Evolutionary conservation across 2,113 vertebrate genomes (phyloP).

Genomic region (Hepsetus odoe): DNA sequence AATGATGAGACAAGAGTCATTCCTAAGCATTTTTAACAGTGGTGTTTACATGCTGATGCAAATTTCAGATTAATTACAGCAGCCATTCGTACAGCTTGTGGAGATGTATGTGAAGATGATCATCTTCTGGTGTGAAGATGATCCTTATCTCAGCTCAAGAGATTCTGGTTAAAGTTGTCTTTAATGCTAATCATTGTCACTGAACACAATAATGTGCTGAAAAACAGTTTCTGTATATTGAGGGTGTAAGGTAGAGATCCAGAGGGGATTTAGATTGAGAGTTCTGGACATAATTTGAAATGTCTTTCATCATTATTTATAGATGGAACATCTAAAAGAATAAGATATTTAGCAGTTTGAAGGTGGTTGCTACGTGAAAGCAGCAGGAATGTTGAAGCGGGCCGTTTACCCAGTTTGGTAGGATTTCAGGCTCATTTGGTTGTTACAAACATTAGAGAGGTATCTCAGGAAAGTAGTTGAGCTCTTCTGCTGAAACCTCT

Average conservation of each 20-base stretch:
- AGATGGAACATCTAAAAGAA: neutral
- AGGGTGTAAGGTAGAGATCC: neutral
- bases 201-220: neutral
- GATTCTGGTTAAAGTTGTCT: neutral
- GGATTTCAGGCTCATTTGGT: conserved; percentile 43
- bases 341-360: neutral
- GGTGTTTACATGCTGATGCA: neutral
- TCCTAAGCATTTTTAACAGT: neutral
- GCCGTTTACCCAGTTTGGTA: conserved; percentile 49
- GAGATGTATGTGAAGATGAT: neutral
- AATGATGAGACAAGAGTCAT: conserved; percentile 1
- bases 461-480: conserved; percentile 44
- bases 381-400: neutral
- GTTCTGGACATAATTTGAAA: neutral
- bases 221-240: neutral
- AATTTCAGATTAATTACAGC: neutral
- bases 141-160: neutral
- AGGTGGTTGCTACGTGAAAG: neutral
- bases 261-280: neutral
- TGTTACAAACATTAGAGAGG: conserved; percentile 46
- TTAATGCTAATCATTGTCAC: neutral
- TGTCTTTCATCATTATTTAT: neutral
- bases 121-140: neutral
- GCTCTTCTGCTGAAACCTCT: conserved; percentile 42
- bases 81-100: neutral